Percentiles rank a stretch among this genome's conserved stretches.
Conservation (phyloP, 2,888 invertebrate species). For the Busseola fusca region DNA sequence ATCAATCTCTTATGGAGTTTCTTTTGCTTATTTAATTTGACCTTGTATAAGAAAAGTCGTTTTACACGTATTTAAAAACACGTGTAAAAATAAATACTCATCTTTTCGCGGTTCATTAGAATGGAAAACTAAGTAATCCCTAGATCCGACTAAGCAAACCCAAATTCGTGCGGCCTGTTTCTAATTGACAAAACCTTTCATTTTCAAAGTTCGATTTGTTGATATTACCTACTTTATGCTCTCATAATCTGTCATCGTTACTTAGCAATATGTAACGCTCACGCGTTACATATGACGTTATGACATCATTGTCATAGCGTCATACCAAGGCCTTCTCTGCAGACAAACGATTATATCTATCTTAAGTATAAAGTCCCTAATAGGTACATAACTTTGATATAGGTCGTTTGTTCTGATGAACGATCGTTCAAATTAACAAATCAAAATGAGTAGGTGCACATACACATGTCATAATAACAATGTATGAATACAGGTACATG, state of each 20-base stretch:
- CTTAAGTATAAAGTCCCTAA: neutral
- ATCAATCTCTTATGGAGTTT: neutral
- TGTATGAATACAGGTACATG: conserved; percentile 20
- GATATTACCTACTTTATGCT: conserved; percentile 1
- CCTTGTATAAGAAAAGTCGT: neutral
- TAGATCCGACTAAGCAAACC: no score
- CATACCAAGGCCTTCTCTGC: conserved; percentile 5
- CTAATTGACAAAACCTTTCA: neutral
- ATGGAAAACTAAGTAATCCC: neutral
- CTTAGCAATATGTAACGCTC: conserved; percentile 2
- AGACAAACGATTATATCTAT: conserved; percentile 25
- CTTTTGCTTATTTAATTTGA: neutral
- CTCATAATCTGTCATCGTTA: conserved; percentile 8
- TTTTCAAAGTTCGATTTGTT: neutral
- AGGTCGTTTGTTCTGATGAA: neutral
- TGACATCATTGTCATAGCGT: conserved; percentile 42
- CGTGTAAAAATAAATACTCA: neutral
- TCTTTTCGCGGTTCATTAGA: neutral
- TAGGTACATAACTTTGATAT: conserved; percentile 1
- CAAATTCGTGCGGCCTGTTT: neutral
- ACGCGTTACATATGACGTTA: no score
- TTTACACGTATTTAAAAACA: neutral
- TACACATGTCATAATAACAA: conserved; percentile 35
- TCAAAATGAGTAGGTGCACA: conserved; percentile 17
- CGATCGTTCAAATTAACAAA: conserved; percentile 23